Conservation (phyloP, 53 echinoderm and acorn worm genomes). For the Glandiceps talaboti region DNA sequence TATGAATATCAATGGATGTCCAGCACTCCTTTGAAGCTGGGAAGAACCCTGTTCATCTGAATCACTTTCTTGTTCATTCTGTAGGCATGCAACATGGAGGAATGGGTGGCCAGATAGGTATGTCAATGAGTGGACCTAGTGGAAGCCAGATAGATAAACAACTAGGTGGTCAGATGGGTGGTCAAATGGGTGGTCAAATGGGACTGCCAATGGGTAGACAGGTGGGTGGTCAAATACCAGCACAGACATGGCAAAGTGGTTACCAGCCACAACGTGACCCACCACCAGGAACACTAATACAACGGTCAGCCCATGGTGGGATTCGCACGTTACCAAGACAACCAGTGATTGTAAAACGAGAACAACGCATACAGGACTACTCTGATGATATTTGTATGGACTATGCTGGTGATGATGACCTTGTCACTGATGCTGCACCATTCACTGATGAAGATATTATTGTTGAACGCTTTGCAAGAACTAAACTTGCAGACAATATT, state of each 20-base stretch:
- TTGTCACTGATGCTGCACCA: background rate
- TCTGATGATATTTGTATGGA: background rate
- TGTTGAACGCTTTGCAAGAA: background rate
- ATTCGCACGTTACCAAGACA: background rate
- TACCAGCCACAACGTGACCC: background rate
- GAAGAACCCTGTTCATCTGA: no score
- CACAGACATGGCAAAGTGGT: background rate
- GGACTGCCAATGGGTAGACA: background rate
- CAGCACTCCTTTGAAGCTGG: no score
- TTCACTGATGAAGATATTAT: background rate
- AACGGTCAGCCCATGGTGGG: background rate
- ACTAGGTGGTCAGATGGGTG: background rate
- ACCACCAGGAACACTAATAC: background rate
- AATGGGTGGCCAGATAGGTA: background rate
- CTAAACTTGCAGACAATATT: background rate
- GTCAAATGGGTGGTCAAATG: background rate
- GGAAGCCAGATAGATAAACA: background rate
- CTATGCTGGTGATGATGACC: background rate
- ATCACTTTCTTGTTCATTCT: background rate
- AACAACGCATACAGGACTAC: background rate
- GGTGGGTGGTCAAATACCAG: background rate
- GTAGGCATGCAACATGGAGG: background rate
- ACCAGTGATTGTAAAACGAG: background rate
- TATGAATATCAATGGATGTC: no score
- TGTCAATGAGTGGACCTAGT: no score